Base-by-base conservation (phyloP, 2,888 invertebrate species). In the Ormia ochracea region DNA sequence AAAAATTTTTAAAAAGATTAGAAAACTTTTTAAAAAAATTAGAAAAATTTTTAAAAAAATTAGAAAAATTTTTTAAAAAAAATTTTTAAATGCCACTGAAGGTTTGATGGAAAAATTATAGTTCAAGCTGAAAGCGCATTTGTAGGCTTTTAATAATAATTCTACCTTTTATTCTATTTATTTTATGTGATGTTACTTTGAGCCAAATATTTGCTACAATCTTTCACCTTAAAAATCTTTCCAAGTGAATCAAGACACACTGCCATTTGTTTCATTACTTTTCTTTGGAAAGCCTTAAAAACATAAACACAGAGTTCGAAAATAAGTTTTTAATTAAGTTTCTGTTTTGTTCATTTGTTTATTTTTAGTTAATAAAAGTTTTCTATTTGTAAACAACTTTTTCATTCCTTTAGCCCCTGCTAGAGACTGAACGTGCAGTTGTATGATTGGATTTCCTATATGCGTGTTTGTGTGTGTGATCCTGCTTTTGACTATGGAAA, bases 291-390 rank as follows among this genome's bases (percentile, higher is more conserved):
- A 52, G 28, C 10, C 3, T 17, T 0, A 1, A 28, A 17, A 31
- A 48, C n/a, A n/a, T n/a, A n/a, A 17, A 50, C 21, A 38, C 3
- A 9, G 4, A 23, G 21, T 23, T 31, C 1, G 14, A 50, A 66
- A 52, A 66, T 41, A 66, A 66, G 41, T 66, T 66, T 66, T 66
- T 66, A 66, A 66, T 66, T 66, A 54, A 66, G 54, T 66, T 66
- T 66, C 31, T 33, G 48, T 63, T 48, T n/a, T 63, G 26, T 65
- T 65, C 23, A 19, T 38, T 48, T 65, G 52, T 66, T 26, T 52
- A 52, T 52, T 66, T 66, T 31, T 41, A 41, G 52, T 52, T 66
- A 52, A 66, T 28, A 52, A 54, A 52, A 66, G 41, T 41, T 54
- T 41, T 9, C 19, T 54, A 41, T 38, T 19, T 54, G 19, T 66